phyloP scores from a whole-genome alignment of 2,797 vertebrate species.

The Gephyroberyx darwinii region DNA sequence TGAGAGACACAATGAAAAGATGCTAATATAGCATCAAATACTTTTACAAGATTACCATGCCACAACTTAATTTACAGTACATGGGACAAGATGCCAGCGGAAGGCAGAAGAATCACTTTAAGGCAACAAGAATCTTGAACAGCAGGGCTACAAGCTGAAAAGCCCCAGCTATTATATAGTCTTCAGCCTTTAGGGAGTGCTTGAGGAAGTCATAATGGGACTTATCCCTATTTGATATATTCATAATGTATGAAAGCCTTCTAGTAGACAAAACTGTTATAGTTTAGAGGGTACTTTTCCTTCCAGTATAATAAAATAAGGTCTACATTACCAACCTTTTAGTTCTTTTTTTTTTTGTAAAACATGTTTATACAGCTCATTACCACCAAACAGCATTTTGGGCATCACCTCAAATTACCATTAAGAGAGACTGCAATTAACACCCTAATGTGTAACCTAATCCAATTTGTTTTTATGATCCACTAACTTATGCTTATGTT shows the following conservation, averaged over 20 bases:
- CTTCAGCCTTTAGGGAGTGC: conserved; percentile 72
- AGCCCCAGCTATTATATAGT: conserved; percentile 69
- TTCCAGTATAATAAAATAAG: conserved; percentile 68
- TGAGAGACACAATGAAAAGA: conserved; percentile 53
- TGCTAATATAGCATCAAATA: conserved; percentile 67
- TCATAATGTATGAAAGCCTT: conserved; percentile 75
- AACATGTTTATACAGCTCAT: conserved; percentile 76
- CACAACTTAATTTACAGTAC: conserved; percentile 59
- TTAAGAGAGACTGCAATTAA: conserved; percentile 81
- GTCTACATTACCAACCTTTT: conserved; percentile 63
- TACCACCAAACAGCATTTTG: conserved; percentile 77
- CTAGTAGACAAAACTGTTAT: conserved; percentile 64
- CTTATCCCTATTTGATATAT: conserved; percentile 77
- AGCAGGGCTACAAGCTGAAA: conserved; percentile 71
- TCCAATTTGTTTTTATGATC: conserved; percentile 85
- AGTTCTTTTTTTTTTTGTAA: conserved; percentile 47
- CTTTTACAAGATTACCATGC: conserved; percentile 43
- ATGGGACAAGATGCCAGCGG: conserved; percentile 42
- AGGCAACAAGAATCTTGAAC: conserved; percentile 54
- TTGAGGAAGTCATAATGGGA: conserved; percentile 76
- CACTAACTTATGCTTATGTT: conserved; percentile 81
- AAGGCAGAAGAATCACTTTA: conserved; percentile 53
- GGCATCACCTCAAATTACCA: conserved; percentile 80
- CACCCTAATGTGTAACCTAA: conserved; percentile 79
- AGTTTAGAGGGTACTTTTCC: conserved; percentile 61